Conservation (phyloP, 2,888 invertebrate genomes). For the Malacosoma neustria region DNA sequence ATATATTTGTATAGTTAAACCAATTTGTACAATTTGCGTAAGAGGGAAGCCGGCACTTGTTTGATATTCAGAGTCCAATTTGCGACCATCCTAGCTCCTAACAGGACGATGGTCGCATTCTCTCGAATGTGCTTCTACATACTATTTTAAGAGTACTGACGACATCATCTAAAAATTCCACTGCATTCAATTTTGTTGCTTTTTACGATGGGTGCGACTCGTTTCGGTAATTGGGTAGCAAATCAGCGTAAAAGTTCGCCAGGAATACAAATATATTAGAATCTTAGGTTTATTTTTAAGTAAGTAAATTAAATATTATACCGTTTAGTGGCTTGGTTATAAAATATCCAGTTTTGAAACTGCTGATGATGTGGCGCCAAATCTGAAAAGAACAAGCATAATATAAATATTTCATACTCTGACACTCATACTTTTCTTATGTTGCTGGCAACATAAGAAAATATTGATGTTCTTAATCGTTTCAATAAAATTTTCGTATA, state of each 20-base stretch:
- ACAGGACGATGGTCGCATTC: conserved; percentile 48
- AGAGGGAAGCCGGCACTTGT: conserved; percentile 22
- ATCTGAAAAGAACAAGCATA: neutral
- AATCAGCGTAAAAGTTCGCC: neutral
- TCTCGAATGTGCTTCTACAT: conserved; percentile 39
- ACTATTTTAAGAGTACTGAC: conserved; percentile 59
- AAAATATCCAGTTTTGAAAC: conserved; percentile 11
- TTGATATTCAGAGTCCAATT: conserved; percentile 32
- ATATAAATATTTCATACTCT: neutral
- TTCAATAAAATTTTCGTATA: conserved; percentile 11
- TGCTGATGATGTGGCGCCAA: neutral
- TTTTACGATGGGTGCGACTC: conserved; percentile 23
- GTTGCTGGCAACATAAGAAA: neutral
- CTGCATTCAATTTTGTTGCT: conserved; percentile 36
- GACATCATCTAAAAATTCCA: conserved; percentile 49
- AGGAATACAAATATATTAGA: too few species aligned
- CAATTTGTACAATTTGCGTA: neutral
- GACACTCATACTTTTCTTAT: too few species aligned
- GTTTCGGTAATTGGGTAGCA: conserved; percentile 17
- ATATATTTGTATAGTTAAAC: neutral
- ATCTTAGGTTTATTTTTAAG: too few species aligned
- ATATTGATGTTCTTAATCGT: neutral
- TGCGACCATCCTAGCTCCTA: conserved; percentile 38
- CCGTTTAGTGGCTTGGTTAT: too few species aligned
- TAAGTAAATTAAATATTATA: too few species aligned